A percentile compares a stretch with the other conserved stretches of the same genome.
Evolutionary conservation across 2,888 invertebrate species (phyloP).

Genomic region (Sthenelais limicola): DNA sequence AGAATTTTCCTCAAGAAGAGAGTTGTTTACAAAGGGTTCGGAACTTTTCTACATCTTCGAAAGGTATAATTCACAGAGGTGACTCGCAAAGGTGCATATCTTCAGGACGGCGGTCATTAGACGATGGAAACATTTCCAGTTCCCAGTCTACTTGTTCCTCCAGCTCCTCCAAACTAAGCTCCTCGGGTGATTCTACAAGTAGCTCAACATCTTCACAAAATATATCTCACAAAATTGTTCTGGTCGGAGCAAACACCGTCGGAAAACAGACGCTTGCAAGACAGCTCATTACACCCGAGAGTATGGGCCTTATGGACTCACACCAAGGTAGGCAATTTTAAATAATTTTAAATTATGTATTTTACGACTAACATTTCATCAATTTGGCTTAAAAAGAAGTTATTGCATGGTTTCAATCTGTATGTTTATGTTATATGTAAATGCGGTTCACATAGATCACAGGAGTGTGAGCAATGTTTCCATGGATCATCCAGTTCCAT

Average conservation of each 20-base stretch:
- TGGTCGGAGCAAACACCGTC: slow-evolving; percentile 79
- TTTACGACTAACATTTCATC: too few species aligned
- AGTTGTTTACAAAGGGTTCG: neutral
- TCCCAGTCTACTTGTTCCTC: neutral
- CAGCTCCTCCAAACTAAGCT: too few species aligned
- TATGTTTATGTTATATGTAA: too few species aligned
- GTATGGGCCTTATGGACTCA: slow-evolving; percentile 81
- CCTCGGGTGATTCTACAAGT: too few species aligned
- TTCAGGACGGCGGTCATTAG: neutral
- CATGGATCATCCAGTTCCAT: too few species aligned
- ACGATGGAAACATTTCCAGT: neutral
- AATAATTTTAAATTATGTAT: neutral
- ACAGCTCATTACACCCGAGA: slow-evolving; percentile 82
- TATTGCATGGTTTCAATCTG: too few species aligned
- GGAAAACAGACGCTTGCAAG: slow-evolving; percentile 81
- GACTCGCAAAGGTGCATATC: slow-evolving; percentile 1
- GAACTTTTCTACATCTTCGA: slow-evolving; percentile 24
- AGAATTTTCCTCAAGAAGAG: neutral
- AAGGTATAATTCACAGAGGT: slow-evolving; percentile 20
- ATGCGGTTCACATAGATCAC: too few species aligned
- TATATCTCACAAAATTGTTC: slow-evolving; percentile 78
- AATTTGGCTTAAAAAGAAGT: too few species aligned
- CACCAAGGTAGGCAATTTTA: neutral
- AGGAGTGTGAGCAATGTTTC: too few species aligned
- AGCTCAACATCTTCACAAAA: too few species aligned